Evolutionary conservation across 1,140 invertebrate genomes (phyloP), one percentile per base, ranked within the genome.

Genomic region (Hylyphantes graminicola): DNA sequence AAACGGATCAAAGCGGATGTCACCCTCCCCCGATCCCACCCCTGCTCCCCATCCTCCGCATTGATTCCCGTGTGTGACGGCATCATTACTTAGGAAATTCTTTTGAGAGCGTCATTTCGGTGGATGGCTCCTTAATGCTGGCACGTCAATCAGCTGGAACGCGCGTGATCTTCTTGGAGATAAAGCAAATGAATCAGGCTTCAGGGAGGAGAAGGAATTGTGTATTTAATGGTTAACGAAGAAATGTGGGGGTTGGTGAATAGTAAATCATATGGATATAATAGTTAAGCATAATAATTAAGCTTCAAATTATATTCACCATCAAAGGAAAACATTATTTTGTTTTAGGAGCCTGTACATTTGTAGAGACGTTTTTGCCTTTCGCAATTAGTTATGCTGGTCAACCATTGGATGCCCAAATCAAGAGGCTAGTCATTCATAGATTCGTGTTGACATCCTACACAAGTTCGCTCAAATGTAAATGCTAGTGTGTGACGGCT

Each of bases 71-170:
- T 8, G 63, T 72, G 68, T 57, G 63, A 51, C 50, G 51, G 68
- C 80, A 75, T 83, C 80, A 83, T 83, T 83, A 83, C 80, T 83
- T 83, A 83, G 75, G 80, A 83, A 83, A 83, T 83, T 78, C 80
- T 70, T 78, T 35, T 83, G 75, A 83, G 75, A 72, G 80, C 72
- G 67, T 83, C 70, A 75, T 83, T 35, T 72, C 72, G 17, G 19
- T 53, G 54, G 80, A 72, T 73, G 70, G 61, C 70, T 72, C 74
- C 80, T 75, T 83, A 83, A 83, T 83, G 80, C 72, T 83, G 70
- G 61, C 80, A 75, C 59, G 80, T 61, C 80, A 83, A 50, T 83
- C 80, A 83, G 59, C 35, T 35, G 79, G 55, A 35, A 35, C 35
- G 35, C 35, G 35, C 35, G 35, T 35, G 35, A 35, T 35, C 35